These are phyloP conservation scores for Ormyrus thymus DNA, from an alignment of 2,888 invertebrate genomes.

Conservation along the genomic window DNA sequence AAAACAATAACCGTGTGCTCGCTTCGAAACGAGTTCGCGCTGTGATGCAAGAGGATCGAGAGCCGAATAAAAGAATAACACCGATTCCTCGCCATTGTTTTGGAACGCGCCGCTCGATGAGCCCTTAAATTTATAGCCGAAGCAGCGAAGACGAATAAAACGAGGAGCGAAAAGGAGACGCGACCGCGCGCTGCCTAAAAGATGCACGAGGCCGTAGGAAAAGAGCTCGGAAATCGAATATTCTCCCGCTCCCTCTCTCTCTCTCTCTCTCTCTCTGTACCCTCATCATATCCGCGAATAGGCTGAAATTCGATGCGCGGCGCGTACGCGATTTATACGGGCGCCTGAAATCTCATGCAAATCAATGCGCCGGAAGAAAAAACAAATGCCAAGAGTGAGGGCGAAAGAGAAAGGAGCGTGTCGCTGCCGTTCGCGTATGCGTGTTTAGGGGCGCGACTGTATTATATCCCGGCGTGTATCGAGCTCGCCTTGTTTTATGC, in stretches of 20 bases:
- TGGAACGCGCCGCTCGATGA: no score
- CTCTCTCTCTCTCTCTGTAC: no score
- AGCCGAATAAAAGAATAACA: no score
- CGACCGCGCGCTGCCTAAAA: background rate
- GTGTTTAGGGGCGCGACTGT: slow-evolving; percentile 65
- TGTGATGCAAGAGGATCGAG: no score
- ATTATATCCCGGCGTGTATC: slow-evolving; percentile 64
- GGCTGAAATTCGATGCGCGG: background rate
- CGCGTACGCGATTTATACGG: slow-evolving; percentile 65
- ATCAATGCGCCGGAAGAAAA: slow-evolving; percentile 65
- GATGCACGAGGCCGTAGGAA: background rate
- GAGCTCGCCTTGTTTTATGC: slow-evolving; percentile 66
- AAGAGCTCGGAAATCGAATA: slow-evolving; percentile 21
- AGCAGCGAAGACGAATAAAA: no score
- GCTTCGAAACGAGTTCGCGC: no score
- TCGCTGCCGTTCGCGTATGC: slow-evolving; percentile 44
- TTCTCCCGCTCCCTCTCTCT: no score
- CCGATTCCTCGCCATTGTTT: no score
- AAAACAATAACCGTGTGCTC: no score
- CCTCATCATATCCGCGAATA: slow-evolving; percentile 12
- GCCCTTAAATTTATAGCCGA: no score
- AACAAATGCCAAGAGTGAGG: slow-evolving; percentile 24
- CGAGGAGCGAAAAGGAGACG: no score
- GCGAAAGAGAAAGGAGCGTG: slow-evolving; percentile 23
- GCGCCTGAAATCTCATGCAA: slow-evolving; percentile 70